These are phyloP conservation scores for Gambusia holbrooki DNA, from an alignment of 2,113 vertebrate species.

Conservation along the genomic window DNA sequence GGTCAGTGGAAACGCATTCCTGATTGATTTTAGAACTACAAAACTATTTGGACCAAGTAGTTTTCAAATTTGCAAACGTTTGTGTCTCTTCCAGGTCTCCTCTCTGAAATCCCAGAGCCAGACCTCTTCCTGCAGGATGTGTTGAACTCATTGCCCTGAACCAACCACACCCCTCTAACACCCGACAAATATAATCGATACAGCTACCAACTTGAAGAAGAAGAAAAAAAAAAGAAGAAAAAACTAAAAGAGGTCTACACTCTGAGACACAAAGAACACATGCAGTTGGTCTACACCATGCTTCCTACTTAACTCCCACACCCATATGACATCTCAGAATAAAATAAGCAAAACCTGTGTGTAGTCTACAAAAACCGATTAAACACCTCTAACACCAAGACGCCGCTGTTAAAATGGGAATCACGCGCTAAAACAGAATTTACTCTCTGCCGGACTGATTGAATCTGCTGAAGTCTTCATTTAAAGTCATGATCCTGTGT, in stretches of 20 bases:
- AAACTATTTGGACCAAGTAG: background rate
- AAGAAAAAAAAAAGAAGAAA: slow-evolving; percentile 25
- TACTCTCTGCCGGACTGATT: slow-evolving; percentile 4
- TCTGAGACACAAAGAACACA: slow-evolving; percentile 23
- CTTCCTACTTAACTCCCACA: slow-evolving; percentile 56
- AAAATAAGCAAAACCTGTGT: slow-evolving; percentile 66
- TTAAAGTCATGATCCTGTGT: background rate
- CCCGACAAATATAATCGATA: slow-evolving; percentile 28
- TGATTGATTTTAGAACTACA: background rate
- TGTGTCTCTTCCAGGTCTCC: slow-evolving; percentile 83
- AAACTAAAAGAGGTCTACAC: slow-evolving; percentile 40
- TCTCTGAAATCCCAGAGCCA: slow-evolving; percentile 90
- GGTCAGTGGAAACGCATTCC: slow-evolving; percentile 80
- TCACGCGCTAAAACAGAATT: slow-evolving; percentile 41
- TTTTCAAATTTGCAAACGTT: background rate
- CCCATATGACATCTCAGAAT: slow-evolving; percentile 59
- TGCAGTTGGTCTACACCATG: slow-evolving; percentile 50
- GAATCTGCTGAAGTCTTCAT: slow-evolving; percentile 1
- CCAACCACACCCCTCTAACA: slow-evolving; percentile 34
- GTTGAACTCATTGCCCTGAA: slow-evolving; percentile 95
- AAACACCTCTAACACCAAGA: slow-evolving; percentile 65
- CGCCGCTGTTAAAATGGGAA: slow-evolving; percentile 35
- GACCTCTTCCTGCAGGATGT: slow-evolving; percentile 95
- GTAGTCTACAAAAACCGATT: slow-evolving; percentile 59
- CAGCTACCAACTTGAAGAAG: slow-evolving; percentile 54